phyloP scores from a whole-genome alignment of 2,888 invertebrate species.

The Caenorhabditis sp. region DNA sequence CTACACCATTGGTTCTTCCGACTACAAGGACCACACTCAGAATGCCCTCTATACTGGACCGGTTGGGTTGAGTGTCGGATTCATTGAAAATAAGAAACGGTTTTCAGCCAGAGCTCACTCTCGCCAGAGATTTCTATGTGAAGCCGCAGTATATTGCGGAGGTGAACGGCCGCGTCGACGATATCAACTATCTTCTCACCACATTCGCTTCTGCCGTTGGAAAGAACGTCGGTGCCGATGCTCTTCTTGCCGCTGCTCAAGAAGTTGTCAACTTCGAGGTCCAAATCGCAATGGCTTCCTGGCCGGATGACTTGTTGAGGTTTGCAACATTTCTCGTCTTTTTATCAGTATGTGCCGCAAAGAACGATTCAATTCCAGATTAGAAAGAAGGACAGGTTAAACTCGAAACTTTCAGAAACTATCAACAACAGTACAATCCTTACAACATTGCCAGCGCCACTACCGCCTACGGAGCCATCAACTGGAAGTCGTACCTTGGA shows the following conservation, averaged over 20 bases:
- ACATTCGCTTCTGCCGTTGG: constrained; percentile 47
- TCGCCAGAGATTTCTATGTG: constrained; percentile 72
- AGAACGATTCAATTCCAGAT: background rate
- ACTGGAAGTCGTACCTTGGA: constrained; percentile 63
- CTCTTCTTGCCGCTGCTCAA: constrained; percentile 47
- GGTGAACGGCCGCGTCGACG: constrained; percentile 57
- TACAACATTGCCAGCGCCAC: constrained; percentile 61
- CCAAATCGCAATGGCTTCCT: constrained; percentile 67
- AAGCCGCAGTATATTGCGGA: constrained; percentile 68
- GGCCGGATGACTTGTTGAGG: constrained; percentile 67
- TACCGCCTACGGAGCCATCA: constrained; percentile 60
- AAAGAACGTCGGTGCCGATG: constrained; percentile 27
- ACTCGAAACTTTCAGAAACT: constrained; percentile 61
- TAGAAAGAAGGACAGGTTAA: background rate
- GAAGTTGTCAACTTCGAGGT: constrained; percentile 61
- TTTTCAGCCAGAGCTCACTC: constrained; percentile 61
- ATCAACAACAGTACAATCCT: constrained; percentile 72
- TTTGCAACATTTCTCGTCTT: constrained; percentile 22
- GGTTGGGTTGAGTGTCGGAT: constrained; percentile 24
- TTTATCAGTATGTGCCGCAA: background rate
- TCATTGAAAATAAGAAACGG: background rate
- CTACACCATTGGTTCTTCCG: constrained; percentile 67
- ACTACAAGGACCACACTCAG: constrained; percentile 63
- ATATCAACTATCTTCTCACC: constrained; percentile 43
- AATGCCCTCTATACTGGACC: constrained; percentile 71